These are phyloP conservation scores for Channa maculata DNA, from an alignment of 2,113 vertebrate species.

Conservation along the genomic window DNA sequence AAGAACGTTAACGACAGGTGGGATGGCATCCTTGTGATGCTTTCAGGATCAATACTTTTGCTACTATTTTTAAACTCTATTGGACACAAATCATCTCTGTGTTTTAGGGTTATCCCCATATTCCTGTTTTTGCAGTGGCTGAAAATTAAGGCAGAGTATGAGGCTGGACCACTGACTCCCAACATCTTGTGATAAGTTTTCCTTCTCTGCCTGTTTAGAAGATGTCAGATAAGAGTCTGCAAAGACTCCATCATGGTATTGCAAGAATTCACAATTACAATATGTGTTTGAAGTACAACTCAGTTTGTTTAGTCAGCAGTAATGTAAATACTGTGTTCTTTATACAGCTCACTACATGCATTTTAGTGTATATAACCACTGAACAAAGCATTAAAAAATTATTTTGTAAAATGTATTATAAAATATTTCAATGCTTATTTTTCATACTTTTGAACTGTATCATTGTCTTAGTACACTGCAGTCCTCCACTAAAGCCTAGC, in stretches of 20 bases:
- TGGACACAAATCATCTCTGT: neutral
- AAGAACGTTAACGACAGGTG: slow-evolving; percentile 63
- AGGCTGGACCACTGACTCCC: neutral
- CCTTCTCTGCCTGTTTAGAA: slow-evolving; percentile 4
- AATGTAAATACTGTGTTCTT: too few relatives aligned
- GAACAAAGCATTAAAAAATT: neutral
- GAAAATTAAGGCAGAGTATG: neutral
- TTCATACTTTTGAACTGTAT: neutral
- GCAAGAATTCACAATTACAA: neutral
- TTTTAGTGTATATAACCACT: neutral
- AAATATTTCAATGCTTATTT: too few relatives aligned
- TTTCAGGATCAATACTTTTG: neutral
- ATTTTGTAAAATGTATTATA: neutral
- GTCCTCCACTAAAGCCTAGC: neutral
- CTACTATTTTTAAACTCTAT: neutral
- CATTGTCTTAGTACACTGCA: neutral
- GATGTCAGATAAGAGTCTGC: neutral
- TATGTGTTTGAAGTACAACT: neutral
- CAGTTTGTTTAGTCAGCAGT: neutral
- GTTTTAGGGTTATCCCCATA: slow-evolving; percentile 49
- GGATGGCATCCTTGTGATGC: slow-evolving; percentile 1
- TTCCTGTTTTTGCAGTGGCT: slow-evolving; percentile 41
- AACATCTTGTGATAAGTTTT: neutral
- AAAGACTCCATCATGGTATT: neutral
- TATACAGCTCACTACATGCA: too few relatives aligned